Conservation (phyloP, 2,113 vertebrate species). For the Protomyctophum bolini region DNA sequence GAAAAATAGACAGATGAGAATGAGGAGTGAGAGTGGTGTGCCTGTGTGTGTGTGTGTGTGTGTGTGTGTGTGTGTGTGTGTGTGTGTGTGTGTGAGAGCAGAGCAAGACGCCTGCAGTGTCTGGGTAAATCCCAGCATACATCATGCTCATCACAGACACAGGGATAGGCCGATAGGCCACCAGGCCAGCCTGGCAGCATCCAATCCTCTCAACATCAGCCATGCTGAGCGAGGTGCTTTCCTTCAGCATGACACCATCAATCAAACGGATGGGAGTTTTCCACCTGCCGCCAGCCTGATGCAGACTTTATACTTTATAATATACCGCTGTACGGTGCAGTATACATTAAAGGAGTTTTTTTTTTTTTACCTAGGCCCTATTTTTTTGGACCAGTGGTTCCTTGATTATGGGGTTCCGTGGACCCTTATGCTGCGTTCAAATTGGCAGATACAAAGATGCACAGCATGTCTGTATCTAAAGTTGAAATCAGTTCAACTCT, state of each 20-base stretch:
- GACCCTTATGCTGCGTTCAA: too few relatives aligned
- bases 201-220: neutral
- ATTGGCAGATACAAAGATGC: too few relatives aligned
- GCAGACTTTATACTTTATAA: too few relatives aligned
- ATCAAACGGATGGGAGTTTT: slow-evolving; percentile 26
- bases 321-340: too few relatives aligned
- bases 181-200: neutral
- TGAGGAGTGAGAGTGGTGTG: slow-evolving; percentile 10
- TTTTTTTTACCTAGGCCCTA: too few relatives aligned
- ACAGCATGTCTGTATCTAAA: too few relatives aligned
- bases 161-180: neutral
- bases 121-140: neutral
- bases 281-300: neutral
- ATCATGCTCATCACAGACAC: slow-evolving; percentile 6
- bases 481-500: too few relatives aligned
- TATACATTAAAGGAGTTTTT: too few relatives aligned
- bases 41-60: slow-evolving; percentile 20
- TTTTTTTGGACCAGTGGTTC: too few relatives aligned
- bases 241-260: slow-evolving; percentile 13
- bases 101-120: neutral
- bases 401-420: too few relatives aligned
- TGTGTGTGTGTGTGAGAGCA: slow-evolving; percentile 4
- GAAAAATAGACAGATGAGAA: neutral
- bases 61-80: neutral
- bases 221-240: neutral